These are phyloP conservation scores for Nomada flava DNA, from an alignment of 2,888 invertebrate genomes.

Conservation along the genomic window DNA sequence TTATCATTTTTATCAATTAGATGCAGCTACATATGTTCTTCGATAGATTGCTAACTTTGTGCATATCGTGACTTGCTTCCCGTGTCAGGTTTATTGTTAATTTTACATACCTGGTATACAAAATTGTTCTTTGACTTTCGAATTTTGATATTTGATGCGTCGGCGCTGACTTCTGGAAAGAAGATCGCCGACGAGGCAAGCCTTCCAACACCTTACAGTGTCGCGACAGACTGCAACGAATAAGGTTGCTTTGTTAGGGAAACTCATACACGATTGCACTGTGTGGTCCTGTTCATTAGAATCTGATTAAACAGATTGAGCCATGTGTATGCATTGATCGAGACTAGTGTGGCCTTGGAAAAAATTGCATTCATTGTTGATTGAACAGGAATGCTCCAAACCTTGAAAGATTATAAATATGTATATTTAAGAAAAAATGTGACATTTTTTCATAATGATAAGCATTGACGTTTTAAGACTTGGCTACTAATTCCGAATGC, in stretches of 20 bases:
- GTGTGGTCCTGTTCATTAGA: constrained; percentile 8
- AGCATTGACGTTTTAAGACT: background rate
- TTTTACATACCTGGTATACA: background rate
- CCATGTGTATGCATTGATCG: background rate
- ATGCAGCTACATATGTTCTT: background rate
- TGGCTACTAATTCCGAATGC: background rate
- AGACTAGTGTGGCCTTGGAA: background rate
- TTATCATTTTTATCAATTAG: background rate
- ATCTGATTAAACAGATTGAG: constrained; percentile 3
- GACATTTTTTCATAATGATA: background rate
- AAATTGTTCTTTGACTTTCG: constrained; percentile 16
- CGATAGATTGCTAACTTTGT: background rate
- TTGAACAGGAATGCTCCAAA: background rate
- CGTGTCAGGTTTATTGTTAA: background rate
- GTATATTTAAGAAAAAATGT: constrained; percentile 1
- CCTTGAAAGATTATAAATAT: background rate
- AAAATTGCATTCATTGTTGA: background rate
- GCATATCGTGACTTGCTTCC: background rate
- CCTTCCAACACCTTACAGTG: constrained; percentile 71
- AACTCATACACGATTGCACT: constrained; percentile 29
- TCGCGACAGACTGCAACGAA: constrained; percentile 68
- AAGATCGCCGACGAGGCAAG: constrained; percentile 59
- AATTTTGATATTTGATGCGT: constrained; percentile 69
- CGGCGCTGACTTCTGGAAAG: constrained; percentile 72
- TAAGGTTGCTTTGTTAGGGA: constrained; percentile 60